phyloP scores from a whole-genome alignment of 2,888 invertebrate genomes.

The Lithosia quadra region DNA sequence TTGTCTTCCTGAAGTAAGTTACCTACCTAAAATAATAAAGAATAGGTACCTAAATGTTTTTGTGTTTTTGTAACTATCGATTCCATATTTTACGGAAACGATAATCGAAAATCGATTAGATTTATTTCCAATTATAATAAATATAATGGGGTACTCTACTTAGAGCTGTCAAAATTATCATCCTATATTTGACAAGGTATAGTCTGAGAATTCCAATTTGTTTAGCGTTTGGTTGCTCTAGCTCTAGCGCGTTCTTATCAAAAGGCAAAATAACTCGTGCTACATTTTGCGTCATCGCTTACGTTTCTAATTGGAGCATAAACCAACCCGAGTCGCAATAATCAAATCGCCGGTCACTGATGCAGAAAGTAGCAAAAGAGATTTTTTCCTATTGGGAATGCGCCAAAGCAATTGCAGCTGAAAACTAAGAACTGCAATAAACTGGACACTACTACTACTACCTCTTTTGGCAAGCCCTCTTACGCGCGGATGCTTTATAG shows the following conservation, averaged over 20 bases:
- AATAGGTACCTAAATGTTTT: no score
- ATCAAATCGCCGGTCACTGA: background rate
- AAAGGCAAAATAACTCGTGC: background rate
- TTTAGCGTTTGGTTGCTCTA: background rate
- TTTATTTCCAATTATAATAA: no score
- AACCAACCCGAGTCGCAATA: background rate
- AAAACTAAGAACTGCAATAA: no score
- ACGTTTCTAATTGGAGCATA: background rate
- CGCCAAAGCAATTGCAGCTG: background rate
- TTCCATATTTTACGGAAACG: no score
- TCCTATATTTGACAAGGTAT: no score
- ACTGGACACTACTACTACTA: background rate
- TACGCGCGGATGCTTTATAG: no score
- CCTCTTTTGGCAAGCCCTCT: background rate
- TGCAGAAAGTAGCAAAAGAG: conserved; percentile 2
- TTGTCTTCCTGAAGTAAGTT: no score
- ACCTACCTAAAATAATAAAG: no score
- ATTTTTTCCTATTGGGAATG: background rate
- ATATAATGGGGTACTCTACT: no score
- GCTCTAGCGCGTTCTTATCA: background rate
- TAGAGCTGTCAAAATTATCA: no score
- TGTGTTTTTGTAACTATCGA: no score
- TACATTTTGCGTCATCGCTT: background rate
- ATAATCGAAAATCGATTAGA: no score
- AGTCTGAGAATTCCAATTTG: background rate